Conservation (phyloP, 1,140 invertebrate genomes). For the Calephelis nemesis region DNA sequence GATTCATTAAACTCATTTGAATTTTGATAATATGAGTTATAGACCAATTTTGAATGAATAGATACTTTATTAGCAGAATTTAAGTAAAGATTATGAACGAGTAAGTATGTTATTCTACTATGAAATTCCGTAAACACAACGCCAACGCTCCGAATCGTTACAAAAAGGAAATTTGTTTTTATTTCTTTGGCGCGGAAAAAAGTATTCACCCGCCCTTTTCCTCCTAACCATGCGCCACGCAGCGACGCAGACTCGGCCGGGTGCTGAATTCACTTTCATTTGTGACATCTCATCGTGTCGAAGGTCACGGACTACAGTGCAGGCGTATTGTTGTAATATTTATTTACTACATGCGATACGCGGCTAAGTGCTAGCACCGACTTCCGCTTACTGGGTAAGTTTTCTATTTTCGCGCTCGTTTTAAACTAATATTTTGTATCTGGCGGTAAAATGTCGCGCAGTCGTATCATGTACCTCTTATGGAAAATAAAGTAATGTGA, state of each 20-base stretch:
- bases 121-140: neutral
- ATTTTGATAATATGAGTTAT: neutral
- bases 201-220: slow-evolving; percentile 74
- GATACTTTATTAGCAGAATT: neutral
- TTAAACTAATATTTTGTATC: slow-evolving; percentile 34
- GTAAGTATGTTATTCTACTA: slow-evolving; percentile 1
- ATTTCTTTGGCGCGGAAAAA: slow-evolving; percentile 75
- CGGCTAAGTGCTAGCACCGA: slow-evolving; percentile 52
- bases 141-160: slow-evolving; percentile 45
- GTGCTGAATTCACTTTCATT: slow-evolving; percentile 78
- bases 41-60: neutral
- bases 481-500: slow-evolving; percentile 33
- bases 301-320: slow-evolving; percentile 71
- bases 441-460: slow-evolving; percentile 41
- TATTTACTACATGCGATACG: slow-evolving; percentile 42
- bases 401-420: slow-evolving; percentile 58
- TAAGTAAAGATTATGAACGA: neutral
- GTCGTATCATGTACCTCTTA: slow-evolving; percentile 34
- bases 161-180: slow-evolving; percentile 73
- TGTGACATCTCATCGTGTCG: slow-evolving; percentile 74
- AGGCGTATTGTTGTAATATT: slow-evolving; percentile 27
- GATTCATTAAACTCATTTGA: neutral
- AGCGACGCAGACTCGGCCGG: slow-evolving; percentile 72
- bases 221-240: slow-evolving; percentile 78
- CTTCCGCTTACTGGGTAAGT: slow-evolving; percentile 69